phyloP scores from a whole-genome alignment of 1,140 invertebrate species.

The Contarinia nasturtii region DNA sequence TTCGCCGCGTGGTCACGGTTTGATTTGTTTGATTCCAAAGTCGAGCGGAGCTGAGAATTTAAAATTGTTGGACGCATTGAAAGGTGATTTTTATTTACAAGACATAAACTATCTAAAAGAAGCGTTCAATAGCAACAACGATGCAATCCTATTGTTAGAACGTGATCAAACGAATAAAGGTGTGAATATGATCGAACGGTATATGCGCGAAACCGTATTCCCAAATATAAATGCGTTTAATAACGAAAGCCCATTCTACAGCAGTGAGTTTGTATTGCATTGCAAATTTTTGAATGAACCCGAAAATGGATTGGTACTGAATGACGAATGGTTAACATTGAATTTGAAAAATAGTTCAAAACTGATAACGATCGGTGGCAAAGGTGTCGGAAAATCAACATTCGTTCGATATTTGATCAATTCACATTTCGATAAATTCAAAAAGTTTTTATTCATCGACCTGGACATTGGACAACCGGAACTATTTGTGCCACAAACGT shows the following conservation, averaged over 20 bases:
- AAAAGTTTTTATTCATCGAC: conserved; percentile 40
- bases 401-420: conserved; percentile 43
- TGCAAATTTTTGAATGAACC: conserved; percentile 13
- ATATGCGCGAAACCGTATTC: conserved; percentile 25
- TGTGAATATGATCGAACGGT: conserved; percentile 12
- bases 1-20: conserved; percentile 28
- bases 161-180: conserved; percentile 9
- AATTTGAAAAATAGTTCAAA: conserved; percentile 8
- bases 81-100: conserved; percentile 6
- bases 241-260: conserved; percentile 7
- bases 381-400: conserved; percentile 57
- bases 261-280: conserved; percentile 13
- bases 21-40: conserved; percentile 20
- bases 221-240: conserved; percentile 13
- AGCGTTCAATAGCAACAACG: conserved; percentile 7
- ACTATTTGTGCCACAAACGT: conserved; percentile 42
- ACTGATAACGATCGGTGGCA: conserved; percentile 39
- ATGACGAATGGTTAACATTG: conserved; percentile 16
- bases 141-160: conserved; percentile 17
- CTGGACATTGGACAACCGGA: conserved; percentile 64
- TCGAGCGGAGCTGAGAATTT: conserved; percentile 3
- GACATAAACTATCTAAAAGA: conserved; percentile 11
- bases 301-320: conserved; percentile 14
- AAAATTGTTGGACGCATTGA: conserved; percentile 7
- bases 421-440: conserved; percentile 24